Conservation (phyloP, 2,888 invertebrate genomes). For the Tetanocera ferruginea region DNA sequence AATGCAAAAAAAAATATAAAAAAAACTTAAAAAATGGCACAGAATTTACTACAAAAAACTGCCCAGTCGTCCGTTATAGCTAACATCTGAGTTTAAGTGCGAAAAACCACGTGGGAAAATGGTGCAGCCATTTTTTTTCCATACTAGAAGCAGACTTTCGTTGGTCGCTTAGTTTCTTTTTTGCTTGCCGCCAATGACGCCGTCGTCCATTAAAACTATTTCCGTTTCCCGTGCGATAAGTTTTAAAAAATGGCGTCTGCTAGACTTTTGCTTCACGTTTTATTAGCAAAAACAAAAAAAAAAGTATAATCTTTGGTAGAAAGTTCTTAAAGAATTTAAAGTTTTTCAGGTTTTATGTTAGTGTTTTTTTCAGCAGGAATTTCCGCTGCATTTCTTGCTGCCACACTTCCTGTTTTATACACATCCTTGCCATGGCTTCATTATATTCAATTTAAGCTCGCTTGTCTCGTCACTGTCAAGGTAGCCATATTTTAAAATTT, state of each 20-base stretch:
- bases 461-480: conserved; percentile 20
- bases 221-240: neutral
- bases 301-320: neutral
- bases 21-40: neutral
- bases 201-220: neutral
- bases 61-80: neutral
- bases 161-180: neutral
- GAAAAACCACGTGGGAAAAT: conserved; percentile 36
- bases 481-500: conserved; percentile 15
- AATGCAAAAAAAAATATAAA: neutral
- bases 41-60: neutral
- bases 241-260: neutral
- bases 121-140: neutral
- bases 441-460: conserved; percentile 28
- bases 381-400: conserved; percentile 1
- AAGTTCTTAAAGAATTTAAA: no score
- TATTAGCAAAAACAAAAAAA: neutral
- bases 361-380: neutral
- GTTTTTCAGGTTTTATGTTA: neutral
- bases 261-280: no score
- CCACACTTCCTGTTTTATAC: neutral
- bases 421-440: neutral
- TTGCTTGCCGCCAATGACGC: neutral
- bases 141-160: conserved; percentile 20
- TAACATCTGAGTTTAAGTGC: conserved; percentile 9